Percentiles rank a stretch among this genome's conserved stretches.
These are phyloP conservation scores for Erpetoichthys calabaricus DNA, from an alignment of 2,797 vertebrate genomes.

Conservation along the genomic window DNA sequence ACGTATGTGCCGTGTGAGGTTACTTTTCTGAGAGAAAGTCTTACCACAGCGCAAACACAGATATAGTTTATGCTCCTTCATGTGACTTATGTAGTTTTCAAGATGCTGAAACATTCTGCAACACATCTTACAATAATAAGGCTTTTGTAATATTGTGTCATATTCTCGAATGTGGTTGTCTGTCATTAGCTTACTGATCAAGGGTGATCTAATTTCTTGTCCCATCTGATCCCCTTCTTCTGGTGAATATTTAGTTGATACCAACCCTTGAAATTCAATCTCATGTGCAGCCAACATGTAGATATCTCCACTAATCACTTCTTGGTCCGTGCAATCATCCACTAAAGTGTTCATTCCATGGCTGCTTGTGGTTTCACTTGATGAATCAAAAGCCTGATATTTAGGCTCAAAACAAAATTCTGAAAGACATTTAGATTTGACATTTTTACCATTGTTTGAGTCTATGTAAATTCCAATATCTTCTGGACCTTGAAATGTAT, in stretches of 20 bases:
- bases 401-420: too few species aligned
- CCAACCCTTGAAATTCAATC: neutral
- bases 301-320: constrained; percentile 5
- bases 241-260: constrained; percentile 1
- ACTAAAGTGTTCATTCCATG: constrained; percentile 6
- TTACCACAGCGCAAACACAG: constrained; percentile 43
- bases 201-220: neutral
- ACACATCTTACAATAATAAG: constrained; percentile 40
- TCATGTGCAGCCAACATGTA: constrained; percentile 11
- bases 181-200: constrained; percentile 8
- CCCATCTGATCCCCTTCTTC: constrained; percentile 8
- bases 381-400: neutral
- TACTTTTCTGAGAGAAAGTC: constrained; percentile 37
- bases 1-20: constrained; percentile 34
- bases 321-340: constrained; percentile 11
- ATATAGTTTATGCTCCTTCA: constrained; percentile 42
- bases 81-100: constrained; percentile 35
- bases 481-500: constrained; percentile 8
- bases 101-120: constrained; percentile 42
- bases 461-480: constrained; percentile 11
- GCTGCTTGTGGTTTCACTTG: constrained; percentile 6
- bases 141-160: constrained; percentile 22
- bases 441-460: constrained; percentile 18
- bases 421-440: neutral
- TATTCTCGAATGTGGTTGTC: constrained; percentile 11